A percentile compares a stretch with the other conserved stretches of the same genome.
phyloP scores from a whole-genome alignment of 2,888 invertebrate species.

The Agrochola circellaris region DNA sequence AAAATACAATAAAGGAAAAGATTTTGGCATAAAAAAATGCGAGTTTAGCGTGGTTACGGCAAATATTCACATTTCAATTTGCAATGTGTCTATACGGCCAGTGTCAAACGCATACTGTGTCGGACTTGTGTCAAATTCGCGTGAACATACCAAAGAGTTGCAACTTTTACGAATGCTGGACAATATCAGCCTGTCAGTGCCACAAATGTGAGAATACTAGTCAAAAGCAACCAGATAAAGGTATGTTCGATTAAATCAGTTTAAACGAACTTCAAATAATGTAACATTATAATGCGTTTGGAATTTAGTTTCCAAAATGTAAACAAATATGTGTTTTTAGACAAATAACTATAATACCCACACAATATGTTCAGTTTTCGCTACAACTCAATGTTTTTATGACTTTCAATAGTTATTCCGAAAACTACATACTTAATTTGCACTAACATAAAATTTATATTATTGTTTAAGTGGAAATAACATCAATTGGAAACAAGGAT shows the following conservation, averaged over 20 bases:
- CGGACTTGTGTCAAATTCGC: background rate
- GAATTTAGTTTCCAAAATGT: background rate
- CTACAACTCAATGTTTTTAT: no score
- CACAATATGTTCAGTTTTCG: background rate
- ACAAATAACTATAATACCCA: background rate
- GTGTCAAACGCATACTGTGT: constrained; percentile 6
- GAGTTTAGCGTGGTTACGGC: background rate
- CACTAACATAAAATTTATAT: background rate
- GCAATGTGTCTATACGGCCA: background rate
- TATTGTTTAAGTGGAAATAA: background rate
- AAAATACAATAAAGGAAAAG: background rate
- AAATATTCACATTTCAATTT: no score
- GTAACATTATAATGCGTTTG: background rate
- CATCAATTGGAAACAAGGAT: background rate
- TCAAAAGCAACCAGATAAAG: background rate
- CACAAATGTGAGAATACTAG: background rate
- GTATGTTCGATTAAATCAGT: background rate
- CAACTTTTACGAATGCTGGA: background rate
- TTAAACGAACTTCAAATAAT: background rate
- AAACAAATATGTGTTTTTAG: background rate
- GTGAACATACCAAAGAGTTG: constrained; percentile 3
- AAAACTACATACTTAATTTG: no score
- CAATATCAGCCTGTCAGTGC: background rate
- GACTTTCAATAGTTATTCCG: no score
- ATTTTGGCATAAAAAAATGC: no score